A percentile compares a stretch with the other conserved stretches of the same genome.
Conservation (phyloP, 2,888 invertebrate genomes). For the Caenorhabditis sp. region DNA sequence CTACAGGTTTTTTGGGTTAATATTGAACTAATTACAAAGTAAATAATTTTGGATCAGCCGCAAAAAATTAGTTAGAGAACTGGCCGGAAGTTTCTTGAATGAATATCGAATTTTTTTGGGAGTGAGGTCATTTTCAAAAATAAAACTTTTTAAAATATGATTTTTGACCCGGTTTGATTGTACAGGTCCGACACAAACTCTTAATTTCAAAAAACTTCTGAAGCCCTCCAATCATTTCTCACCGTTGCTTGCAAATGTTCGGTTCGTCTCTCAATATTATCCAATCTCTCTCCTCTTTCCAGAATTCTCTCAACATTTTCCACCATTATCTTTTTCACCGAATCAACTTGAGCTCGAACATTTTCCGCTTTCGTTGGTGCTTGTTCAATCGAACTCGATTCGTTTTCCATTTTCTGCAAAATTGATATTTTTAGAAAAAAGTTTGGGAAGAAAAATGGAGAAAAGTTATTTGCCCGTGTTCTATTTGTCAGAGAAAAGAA, state of each 20-base stretch:
- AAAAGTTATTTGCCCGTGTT: background rate
- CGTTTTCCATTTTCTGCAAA: constrained; percentile 34
- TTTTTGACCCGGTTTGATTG: too few relatives aligned
- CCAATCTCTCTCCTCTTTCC: constrained; percentile 67
- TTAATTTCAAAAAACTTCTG: too few relatives aligned
- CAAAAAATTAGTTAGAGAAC: too few relatives aligned
- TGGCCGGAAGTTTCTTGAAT: too few relatives aligned
- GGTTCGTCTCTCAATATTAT: constrained; percentile 59
- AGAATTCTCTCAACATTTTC: constrained; percentile 65
- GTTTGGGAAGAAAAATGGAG: background rate
- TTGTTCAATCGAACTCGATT: constrained; percentile 4
- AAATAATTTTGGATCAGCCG: too few relatives aligned
- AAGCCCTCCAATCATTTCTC: too few relatives aligned
- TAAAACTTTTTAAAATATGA: too few relatives aligned
- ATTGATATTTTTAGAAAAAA: background rate
- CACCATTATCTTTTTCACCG: constrained; percentile 65
- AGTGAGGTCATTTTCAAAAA: too few relatives aligned
- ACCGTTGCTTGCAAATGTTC: constrained; percentile 57
- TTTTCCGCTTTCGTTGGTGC: constrained; percentile 19
- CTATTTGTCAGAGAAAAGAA: background rate
- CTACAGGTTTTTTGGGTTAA: too few relatives aligned
- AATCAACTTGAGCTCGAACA: constrained; percentile 48
- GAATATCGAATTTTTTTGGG: too few relatives aligned
- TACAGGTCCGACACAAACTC: too few relatives aligned
- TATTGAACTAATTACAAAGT: too few relatives aligned